Evolutionary conservation across 2,888 invertebrate genomes (phyloP).

Genomic region (Drosophila paramelanica): DNA sequence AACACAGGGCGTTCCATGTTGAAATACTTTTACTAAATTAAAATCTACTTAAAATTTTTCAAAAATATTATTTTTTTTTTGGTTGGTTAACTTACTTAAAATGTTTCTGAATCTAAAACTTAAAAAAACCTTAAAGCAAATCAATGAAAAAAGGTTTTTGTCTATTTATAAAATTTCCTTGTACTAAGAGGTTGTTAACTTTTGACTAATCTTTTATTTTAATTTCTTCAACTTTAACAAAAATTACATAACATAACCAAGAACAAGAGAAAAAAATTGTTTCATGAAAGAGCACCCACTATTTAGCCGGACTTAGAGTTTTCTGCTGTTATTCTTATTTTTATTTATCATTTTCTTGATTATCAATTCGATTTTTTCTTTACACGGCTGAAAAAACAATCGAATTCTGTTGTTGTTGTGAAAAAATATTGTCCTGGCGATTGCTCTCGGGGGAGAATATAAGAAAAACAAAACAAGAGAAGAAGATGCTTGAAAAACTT

Average conservation of each 20-base stretch:
- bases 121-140: no score
- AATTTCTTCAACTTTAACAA: no score
- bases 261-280: no score
- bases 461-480: constrained; percentile 8
- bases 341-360: constrained; percentile 49
- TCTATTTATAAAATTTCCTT: no score
- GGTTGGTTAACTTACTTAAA: no score
- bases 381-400: constrained; percentile 27
- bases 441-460: constrained; percentile 35
- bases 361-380: constrained; percentile 44
- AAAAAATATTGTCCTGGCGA: constrained; percentile 57
- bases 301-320: background rate
- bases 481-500: constrained; percentile 44
- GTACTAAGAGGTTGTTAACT: no score
- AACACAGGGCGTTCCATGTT: constrained; percentile 40
- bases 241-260: no score
- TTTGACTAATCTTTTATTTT: no score
- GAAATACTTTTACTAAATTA: background rate
- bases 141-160: no score
- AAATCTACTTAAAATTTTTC: no score
- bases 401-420: constrained; percentile 38
- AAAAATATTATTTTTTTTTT: no score
- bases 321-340: constrained; percentile 6
- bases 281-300: background rate
- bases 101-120: no score